Evolutionary conservation across 2,888 invertebrate genomes (phyloP).

Genomic region (Eupeodes luniger): DNA sequence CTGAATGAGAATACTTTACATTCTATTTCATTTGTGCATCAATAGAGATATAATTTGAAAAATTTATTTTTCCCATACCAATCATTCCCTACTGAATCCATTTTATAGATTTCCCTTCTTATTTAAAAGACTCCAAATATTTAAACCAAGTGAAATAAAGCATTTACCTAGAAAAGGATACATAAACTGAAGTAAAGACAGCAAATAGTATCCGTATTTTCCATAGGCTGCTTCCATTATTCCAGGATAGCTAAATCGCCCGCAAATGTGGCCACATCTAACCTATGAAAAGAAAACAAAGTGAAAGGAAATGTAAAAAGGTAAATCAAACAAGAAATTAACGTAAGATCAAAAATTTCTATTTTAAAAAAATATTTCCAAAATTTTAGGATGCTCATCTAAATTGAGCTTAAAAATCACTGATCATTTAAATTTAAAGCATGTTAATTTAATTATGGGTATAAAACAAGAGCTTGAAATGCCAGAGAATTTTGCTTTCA

Average conservation of each 20-base stretch:
- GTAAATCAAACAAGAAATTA: not conserved
- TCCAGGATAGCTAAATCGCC: constrained; percentile 90
- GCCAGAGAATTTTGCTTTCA: not conserved
- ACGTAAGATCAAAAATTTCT: not conserved
- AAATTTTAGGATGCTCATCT: not conserved
- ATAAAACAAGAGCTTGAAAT: not conserved
- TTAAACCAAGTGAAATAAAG: constrained; percentile 1
- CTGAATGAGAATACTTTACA: not conserved
- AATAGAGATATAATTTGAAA: not conserved
- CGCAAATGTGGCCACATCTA: constrained; percentile 89
- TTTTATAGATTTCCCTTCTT: not conserved
- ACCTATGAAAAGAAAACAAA: constrained; percentile 79
- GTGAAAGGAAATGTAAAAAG: constrained; percentile 5
- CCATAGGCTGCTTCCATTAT: constrained; percentile 93
- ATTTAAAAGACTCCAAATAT: not conserved
- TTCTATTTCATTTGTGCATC: constrained; percentile 10
- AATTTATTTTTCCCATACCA: not conserved
- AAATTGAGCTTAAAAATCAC: too few species aligned
- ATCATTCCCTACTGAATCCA: constrained; percentile 10
- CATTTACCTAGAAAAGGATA: constrained; percentile 92
- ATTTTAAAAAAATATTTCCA: not conserved
- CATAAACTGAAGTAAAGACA: constrained; percentile 91
- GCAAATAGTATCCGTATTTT: constrained; percentile 89
- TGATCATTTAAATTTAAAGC: not conserved
- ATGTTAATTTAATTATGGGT: constrained; percentile 14